Base-by-base conservation (phyloP, 2,888 invertebrate species). In the Diarsia mendica region DNA sequence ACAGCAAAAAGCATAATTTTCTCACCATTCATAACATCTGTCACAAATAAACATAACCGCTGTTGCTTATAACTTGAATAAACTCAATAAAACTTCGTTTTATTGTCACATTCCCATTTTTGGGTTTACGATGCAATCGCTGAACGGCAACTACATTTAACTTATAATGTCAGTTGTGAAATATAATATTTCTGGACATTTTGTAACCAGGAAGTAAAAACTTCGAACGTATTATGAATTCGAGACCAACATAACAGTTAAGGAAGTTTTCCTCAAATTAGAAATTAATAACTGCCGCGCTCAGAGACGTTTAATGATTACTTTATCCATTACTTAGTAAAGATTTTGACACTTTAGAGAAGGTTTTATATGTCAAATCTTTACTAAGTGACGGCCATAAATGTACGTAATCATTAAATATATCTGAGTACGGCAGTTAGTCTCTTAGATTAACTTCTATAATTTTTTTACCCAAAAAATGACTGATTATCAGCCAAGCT, bases 41-140 rank as follows among this genome's bases (percentile, higher is more conserved):
- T 18, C 3, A 13, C 15, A 48, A 44, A 60, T n/a, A 6, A 33
- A 44, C 2, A 15, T n/a, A 69, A 28, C 39, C 77, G 77, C 85
- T 72, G 1, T 58, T 66, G 60, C 71, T 2, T 70, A 51, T 80
- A 10, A 79, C 72, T 68, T 72, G 44, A 11, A 71, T 10, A 0
- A 28, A 63, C 51, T 53, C 51, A 77, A 86, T 85, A 83, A 79
- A 87, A 83, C 66, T 69, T 46, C 63, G 79, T 81, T 87, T 86
- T 87, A 87, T 75, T 80, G 69, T 69, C 72, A 67, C 81, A 80
- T 86, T 87, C 86, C 75, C 86, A 83, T 86, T 87, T 85, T 77
- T 67, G 67, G 75, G 72, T 86, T 87, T 87, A 87, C 72, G 83
- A 76, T 68, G 61, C 79, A 72, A 79, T 77, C 64, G 15, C 70